phyloP scores from a whole-genome alignment of 1,140 invertebrate species.

The Procambarus clarkii region DNA sequence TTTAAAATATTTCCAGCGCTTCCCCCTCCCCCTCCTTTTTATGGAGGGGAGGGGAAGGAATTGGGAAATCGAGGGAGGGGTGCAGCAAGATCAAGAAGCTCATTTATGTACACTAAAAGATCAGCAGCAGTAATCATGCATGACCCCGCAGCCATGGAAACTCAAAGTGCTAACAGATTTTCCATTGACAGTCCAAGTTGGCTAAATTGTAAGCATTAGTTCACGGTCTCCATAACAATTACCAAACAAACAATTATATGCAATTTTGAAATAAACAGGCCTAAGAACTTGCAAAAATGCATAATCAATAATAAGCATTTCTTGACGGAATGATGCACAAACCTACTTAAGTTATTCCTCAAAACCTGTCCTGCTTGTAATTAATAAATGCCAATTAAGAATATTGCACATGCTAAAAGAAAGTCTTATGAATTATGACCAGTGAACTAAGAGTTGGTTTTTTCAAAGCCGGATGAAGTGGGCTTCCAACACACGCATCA shows the following conservation, averaged over 20 bases:
- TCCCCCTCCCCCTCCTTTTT: too few relatives aligned
- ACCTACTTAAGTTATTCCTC: neutral
- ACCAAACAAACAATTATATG: neutral
- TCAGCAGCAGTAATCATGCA: neutral
- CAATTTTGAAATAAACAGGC: neutral
- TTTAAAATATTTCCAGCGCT: neutral
- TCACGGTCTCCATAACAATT: neutral
- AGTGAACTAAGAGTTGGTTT: slow-evolving; percentile 33
- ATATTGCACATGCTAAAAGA: slow-evolving; percentile 26
- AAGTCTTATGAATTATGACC: slow-evolving; percentile 13
- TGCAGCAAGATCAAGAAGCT: neutral
- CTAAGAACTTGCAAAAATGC: slow-evolving; percentile 1
- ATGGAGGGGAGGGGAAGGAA: too few relatives aligned
- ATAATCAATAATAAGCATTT: slow-evolving; percentile 22
- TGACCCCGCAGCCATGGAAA: neutral
- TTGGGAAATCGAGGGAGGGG: neutral
- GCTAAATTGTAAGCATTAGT: neutral
- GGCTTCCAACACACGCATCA: slow-evolving; percentile 32
- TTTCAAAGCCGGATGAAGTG: slow-evolving; percentile 37
- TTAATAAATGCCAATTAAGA: slow-evolving; percentile 14
- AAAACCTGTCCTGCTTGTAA: neutral
- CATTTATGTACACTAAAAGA: neutral
- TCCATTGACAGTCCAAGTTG: neutral
- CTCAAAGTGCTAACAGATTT: neutral
- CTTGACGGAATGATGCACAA: slow-evolving; percentile 23